phyloP scores from a whole-genome alignment of 2,113 vertebrate species.

The Suricata suricatta region DNA sequence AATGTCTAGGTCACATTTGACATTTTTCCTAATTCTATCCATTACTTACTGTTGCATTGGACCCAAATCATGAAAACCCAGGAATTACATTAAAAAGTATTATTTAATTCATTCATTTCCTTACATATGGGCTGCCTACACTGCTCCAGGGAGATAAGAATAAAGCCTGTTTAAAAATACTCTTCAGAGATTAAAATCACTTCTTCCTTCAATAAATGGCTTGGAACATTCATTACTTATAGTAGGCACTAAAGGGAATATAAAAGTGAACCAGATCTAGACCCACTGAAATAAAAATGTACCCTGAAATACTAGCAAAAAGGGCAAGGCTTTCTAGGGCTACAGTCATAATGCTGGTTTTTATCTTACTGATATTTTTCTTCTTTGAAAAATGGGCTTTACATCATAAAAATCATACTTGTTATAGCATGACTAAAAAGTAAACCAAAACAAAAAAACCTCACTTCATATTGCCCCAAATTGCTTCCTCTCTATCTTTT shows the following conservation, averaged over 20 bases:
- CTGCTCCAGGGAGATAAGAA: background rate
- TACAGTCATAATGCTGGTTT: background rate
- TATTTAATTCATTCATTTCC: conserved; percentile 41
- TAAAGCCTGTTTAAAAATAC: background rate
- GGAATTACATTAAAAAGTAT: background rate
- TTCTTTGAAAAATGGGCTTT: background rate
- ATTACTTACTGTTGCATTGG: background rate
- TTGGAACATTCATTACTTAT: background rate
- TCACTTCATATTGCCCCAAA: background rate
- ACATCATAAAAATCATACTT: background rate
- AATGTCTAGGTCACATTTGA: background rate
- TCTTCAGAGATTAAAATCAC: background rate
- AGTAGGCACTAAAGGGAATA: background rate
- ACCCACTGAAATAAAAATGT: background rate
- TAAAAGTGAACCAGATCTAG: background rate
- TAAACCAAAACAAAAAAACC: background rate
- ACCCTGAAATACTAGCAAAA: background rate
- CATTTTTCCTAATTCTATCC: background rate
- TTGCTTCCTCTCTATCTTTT: background rate
- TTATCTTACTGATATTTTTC: background rate
- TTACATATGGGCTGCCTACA: background rate
- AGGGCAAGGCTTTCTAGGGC: background rate
- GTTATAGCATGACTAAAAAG: background rate
- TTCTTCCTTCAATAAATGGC: background rate
- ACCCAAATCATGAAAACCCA: background rate